Base-by-base conservation (phyloP, 2,888 invertebrate species). In the Imbricaverruca yamaguchii region DNA sequence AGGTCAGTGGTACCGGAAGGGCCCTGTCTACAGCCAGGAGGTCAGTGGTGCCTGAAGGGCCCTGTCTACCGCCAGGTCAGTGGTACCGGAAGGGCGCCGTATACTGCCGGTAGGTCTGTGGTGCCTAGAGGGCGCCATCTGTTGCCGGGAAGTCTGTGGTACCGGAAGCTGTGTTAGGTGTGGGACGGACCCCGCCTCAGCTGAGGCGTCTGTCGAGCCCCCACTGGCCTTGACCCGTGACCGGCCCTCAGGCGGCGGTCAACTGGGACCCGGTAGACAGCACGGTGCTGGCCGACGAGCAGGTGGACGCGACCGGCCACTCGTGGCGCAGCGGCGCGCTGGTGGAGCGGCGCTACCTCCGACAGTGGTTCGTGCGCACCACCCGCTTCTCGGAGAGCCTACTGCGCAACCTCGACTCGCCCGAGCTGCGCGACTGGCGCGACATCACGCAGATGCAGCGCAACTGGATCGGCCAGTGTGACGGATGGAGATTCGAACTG, bases 191-290 rank as follows among this genome's bases (percentile, higher is more conserved):
- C n/a, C n/a, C n/a, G n/a, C n/a, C n/a, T n/a, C n/a, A n/a, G n/a
- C n/a, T n/a, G n/a, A n/a, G n/a, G n/a, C n/a, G n/a, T n/a, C n/a
- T n/a, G n/a, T n/a, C n/a, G n/a, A n/a, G n/a, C n/a, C n/a, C n/a
- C n/a, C n/a, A n/a, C n/a, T n/a, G n/a, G n/a, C n/a, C n/a, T n/a
- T n/a, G n/a, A n/a, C n/a, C 57, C 10, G 57, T 57, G 57, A 57
- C 57, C 13, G 15, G 65, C 23, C 81, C 56, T 55, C 81, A 94
- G 92, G 93, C 95, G 18, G 89, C 92, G 83, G 98, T 98, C 0
- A 98, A 98, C 88, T 99, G 99, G 99, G 99, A 99, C 89, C 99
- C 99, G 3, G 90, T 98, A 0, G 99, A 99, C 88, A 89, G 94
- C 87, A 99, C 99, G 7, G 99, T 99, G 2, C 88, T 99, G 77